A percentile compares a stretch with the other conserved stretches of the same genome.
phyloP scores from a whole-genome alignment of 1,140 invertebrate genomes.

The Lepidurus arcticus region DNA sequence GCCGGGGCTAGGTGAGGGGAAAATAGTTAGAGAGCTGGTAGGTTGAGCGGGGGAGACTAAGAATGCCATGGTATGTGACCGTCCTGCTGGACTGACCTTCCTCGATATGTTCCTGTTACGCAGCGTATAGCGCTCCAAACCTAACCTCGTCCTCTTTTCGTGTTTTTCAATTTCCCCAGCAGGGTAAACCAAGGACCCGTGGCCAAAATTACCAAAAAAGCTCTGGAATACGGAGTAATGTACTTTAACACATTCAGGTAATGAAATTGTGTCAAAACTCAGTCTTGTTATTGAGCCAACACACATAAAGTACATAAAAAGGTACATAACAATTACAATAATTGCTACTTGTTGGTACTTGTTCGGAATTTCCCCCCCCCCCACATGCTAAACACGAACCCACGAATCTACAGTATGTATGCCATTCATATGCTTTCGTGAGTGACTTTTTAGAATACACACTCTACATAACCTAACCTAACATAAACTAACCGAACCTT shows the following conservation, averaged over 20 bases:
- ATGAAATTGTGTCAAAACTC: too few relatives aligned
- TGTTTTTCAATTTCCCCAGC: neutral
- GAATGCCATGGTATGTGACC: slow-evolving; percentile 3
- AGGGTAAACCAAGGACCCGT: slow-evolving; percentile 7
- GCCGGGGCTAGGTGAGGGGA: neutral
- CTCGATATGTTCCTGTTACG: neutral
- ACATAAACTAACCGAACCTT: too few relatives aligned
- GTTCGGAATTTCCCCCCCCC: too few relatives aligned
- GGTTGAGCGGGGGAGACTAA: neutral
- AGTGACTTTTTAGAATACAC: too few relatives aligned
- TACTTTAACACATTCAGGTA: neutral
- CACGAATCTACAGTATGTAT: neutral
- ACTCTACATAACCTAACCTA: too few relatives aligned
- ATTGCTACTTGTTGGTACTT: too few relatives aligned
- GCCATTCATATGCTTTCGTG: neutral
- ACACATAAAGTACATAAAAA: too few relatives aligned
- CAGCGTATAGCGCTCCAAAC: neutral
- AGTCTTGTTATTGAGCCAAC: too few relatives aligned
- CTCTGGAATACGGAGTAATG: neutral
- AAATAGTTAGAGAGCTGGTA: neutral
- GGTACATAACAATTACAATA: too few relatives aligned
- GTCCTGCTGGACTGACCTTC: slow-evolving; percentile 12
- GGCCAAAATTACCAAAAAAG: neutral
- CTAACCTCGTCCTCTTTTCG: slow-evolving; percentile 5
- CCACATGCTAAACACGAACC: neutral